Evolutionary conservation across 2,797 vertebrate genomes (phyloP).

Genomic region (Podarcis lilfordi): DNA sequence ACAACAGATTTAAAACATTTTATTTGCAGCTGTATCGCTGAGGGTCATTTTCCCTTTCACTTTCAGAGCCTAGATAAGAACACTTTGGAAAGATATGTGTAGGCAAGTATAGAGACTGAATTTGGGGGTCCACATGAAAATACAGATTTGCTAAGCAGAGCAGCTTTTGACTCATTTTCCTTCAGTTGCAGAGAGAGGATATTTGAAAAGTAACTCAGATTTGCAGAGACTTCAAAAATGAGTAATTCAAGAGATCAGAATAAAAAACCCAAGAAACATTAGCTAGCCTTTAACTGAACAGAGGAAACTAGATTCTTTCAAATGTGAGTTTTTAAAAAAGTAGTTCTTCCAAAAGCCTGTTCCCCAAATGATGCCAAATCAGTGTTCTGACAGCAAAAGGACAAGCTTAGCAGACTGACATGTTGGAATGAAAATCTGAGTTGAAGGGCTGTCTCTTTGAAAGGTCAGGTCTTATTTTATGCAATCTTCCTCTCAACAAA

Average conservation of each 20-base stretch:
- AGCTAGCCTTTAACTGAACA: neutral
- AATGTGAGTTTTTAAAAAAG: neutral
- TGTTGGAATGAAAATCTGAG: conserved; percentile 19
- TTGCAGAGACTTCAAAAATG: neutral
- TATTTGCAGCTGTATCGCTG: no score
- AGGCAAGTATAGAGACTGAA: neutral
- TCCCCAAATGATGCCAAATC: neutral
- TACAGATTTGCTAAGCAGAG: neutral
- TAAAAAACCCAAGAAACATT: neutral
- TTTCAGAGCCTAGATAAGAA: neutral
- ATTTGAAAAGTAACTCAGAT: neutral
- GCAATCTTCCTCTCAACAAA: neutral
- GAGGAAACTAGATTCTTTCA: neutral
- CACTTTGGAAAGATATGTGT: neutral
- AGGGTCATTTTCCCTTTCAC: neutral
- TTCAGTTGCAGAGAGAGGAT: neutral
- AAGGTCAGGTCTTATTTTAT: conserved; percentile 24
- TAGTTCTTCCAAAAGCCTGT: neutral
- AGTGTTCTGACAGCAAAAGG: conserved; percentile 5
- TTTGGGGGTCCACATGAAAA: neutral
- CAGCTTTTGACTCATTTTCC: neutral
- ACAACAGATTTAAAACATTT: no score
- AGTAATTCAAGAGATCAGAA: neutral
- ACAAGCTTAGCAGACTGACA: conserved; percentile 5
- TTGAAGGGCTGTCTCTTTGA: conserved; percentile 21